Conservation (phyloP, 2,888 invertebrate genomes). For the Hyalella azteca region DNA sequence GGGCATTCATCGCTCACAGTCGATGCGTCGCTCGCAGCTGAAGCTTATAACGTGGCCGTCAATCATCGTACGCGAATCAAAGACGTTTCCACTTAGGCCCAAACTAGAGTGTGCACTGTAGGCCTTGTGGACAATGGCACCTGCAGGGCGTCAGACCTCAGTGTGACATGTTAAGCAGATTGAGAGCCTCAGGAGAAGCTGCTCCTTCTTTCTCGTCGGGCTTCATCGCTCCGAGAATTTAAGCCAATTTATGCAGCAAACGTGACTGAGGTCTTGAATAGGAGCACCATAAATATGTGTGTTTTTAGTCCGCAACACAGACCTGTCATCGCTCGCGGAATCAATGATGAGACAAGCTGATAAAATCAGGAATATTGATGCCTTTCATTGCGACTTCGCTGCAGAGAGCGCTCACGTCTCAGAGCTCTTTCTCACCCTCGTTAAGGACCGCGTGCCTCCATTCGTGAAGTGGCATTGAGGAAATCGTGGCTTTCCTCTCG, state of each 20-base stretch:
- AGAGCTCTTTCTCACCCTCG: slow-evolving; percentile 1
- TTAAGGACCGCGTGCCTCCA: background rate
- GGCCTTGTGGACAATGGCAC: background rate
- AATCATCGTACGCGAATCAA: background rate
- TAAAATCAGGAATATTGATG: slow-evolving; percentile 36
- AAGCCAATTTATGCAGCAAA: slow-evolving; percentile 13
- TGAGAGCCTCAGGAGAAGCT: slow-evolving; percentile 4
- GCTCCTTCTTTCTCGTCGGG: background rate
- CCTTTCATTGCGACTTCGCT: slow-evolving; percentile 2
- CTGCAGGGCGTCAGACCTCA: background rate
- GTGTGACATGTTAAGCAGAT: slow-evolving; percentile 18
- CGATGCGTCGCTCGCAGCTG: background rate
- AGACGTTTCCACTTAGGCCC: slow-evolving; percentile 16
- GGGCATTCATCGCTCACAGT: background rate
- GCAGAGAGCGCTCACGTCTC: background rate
- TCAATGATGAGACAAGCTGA: slow-evolving; percentile 18
- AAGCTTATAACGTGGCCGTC: slow-evolving; percentile 4
- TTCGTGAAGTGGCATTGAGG: background rate
- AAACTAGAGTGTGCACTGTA: background rate
- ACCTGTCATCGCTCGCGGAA: slow-evolving; percentile 16
- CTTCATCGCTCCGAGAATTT: background rate
- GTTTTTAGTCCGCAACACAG: slow-evolving; percentile 3
- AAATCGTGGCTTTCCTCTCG: slow-evolving; percentile 1
- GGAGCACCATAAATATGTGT: slow-evolving; percentile 18
- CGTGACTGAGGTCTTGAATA: background rate